phyloP scores from a whole-genome alignment of 2,113 vertebrate genomes.

The Psammodynastes pulverulentus region DNA sequence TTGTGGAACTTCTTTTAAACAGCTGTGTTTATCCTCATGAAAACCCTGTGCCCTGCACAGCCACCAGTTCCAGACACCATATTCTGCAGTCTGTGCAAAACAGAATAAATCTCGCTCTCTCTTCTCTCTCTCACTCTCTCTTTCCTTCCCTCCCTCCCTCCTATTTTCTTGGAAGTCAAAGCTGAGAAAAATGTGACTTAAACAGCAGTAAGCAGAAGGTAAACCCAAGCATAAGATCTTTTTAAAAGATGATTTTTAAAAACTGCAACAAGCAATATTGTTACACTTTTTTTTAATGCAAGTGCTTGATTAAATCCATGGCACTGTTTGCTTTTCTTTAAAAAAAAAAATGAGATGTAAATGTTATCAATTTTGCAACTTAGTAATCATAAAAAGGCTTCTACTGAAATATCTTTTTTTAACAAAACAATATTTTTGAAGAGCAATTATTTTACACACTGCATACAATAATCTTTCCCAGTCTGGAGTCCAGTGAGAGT shows the following conservation, averaged over 20 bases:
- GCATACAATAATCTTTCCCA: background rate
- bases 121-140: background rate
- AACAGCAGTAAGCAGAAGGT: background rate
- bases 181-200: background rate
- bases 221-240: background rate
- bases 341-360: background rate
- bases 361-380: background rate
- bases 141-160: background rate
- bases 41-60: background rate
- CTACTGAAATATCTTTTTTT: background rate
- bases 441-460: background rate
- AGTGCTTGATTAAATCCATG: background rate
- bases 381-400: background rate
- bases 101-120: background rate
- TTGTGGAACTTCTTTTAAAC: constrained; percentile 1
- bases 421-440: background rate
- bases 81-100: background rate
- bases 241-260: background rate
- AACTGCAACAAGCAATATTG: background rate
- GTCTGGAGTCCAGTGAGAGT: background rate
- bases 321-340: background rate
- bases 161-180: background rate
- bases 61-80: background rate
- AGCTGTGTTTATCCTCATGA: constrained; percentile 1
- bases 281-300: background rate